phyloP scores from a whole-genome alignment of 2,113 vertebrate species.

The Carlito syrichta region DNA sequence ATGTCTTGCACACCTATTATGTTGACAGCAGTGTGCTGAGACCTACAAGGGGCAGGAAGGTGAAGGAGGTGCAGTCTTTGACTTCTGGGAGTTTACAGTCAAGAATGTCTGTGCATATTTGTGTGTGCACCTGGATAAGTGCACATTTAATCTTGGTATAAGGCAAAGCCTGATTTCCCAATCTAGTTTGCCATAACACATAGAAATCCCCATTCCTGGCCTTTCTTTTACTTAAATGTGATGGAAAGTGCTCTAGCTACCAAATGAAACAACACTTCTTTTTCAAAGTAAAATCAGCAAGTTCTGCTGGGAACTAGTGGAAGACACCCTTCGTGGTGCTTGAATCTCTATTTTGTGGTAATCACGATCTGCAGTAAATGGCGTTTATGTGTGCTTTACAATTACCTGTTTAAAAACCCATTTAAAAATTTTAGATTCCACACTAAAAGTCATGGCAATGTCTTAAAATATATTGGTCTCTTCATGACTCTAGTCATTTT shows the following conservation, averaged over 20 bases:
- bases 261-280: slow-evolving; percentile 35
- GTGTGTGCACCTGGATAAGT: not conserved
- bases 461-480: slow-evolving; percentile 18
- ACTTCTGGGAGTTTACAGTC: fast-evolving
- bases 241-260: not conserved
- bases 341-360: slow-evolving; percentile 23
- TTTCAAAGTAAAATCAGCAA: slow-evolving; percentile 22
- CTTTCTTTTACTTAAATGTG: not conserved
- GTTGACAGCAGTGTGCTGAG: not conserved
- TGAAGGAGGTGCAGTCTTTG: not conserved
- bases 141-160: not conserved
- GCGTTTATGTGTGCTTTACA: slow-evolving; percentile 41
- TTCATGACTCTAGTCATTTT: slow-evolving; percentile 19
- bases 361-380: not conserved
- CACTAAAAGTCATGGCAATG: slow-evolving; percentile 44
- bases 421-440: slow-evolving; percentile 27
- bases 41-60: not conserved
- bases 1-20: not conserved
- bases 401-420: slow-evolving; percentile 67
- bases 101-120: not conserved
- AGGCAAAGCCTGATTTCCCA: not conserved
- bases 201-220: not conserved
- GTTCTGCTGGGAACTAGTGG: not conserved
- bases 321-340: not conserved
- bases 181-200: not conserved